Evolutionary conservation across 1,140 invertebrate genomes (phyloP).

Genomic region (Drosophila jambulina): DNA sequence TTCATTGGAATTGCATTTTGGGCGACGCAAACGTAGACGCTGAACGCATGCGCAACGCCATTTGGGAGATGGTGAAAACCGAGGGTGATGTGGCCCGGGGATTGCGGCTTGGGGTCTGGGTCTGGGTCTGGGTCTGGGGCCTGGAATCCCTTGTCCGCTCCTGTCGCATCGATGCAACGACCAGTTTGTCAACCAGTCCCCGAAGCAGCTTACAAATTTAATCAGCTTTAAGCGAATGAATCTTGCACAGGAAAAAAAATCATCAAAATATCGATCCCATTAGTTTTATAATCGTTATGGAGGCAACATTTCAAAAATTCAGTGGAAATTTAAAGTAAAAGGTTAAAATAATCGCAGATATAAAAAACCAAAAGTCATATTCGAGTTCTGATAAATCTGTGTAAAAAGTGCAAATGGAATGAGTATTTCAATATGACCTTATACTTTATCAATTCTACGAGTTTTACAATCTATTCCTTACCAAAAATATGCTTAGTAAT

Average conservation of each 20-base stretch:
- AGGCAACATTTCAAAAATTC: not conserved
- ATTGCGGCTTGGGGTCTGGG: constrained; percentile 10
- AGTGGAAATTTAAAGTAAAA: not conserved
- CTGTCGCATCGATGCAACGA: constrained; percentile 23
- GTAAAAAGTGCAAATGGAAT: too few species aligned
- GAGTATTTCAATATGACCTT: too few species aligned
- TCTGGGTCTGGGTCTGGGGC: constrained; percentile 18
- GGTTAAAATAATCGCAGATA: too few species aligned
- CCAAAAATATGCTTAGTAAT: not conserved
- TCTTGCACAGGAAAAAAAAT: constrained; percentile 19
- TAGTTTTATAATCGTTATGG: not conserved
- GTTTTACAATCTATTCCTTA: not conserved
- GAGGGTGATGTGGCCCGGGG: not conserved
- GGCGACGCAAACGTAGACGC: constrained; percentile 24
- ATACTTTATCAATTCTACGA: not conserved
- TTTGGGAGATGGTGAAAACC: not conserved
- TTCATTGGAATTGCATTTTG: constrained; percentile 77
- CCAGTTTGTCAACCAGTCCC: constrained; percentile 77
- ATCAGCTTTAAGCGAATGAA: constrained; percentile 67
- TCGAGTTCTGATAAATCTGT: not conserved
- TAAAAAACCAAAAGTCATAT: not conserved
- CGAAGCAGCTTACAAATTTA: constrained; percentile 74
- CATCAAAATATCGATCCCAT: constrained; percentile 5
- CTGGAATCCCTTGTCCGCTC: constrained; percentile 24
- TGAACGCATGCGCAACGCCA: constrained; percentile 68